Conservation (phyloP, 30 jellyfish, hydroid and myxozoan species). For the Aurelia sp. region DNA sequence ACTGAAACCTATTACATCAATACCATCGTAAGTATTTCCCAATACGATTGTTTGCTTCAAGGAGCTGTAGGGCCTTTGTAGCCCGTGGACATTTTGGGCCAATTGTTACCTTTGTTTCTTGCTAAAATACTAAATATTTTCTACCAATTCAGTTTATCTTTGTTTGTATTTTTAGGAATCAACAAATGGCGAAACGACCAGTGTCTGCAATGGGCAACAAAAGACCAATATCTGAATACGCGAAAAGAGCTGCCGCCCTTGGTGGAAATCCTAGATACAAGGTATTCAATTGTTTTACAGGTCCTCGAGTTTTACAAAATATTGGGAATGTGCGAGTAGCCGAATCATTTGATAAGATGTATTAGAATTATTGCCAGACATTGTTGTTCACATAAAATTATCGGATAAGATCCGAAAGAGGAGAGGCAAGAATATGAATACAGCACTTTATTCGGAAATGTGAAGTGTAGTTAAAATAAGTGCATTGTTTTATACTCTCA, state of each 20-base stretch:
- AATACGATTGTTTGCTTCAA: background rate
- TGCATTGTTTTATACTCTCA: too few relatives aligned
- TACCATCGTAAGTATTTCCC: constrained; percentile 64
- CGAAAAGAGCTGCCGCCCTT: constrained; percentile 91
- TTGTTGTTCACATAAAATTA: too few relatives aligned
- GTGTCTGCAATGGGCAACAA: constrained; percentile 98
- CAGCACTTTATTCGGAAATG: too few relatives aligned
- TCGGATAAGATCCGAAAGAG: too few relatives aligned
- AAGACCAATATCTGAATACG: constrained; percentile 94
- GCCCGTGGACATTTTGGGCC: background rate
- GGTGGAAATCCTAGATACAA: constrained; percentile 98
- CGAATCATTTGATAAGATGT: too few relatives aligned
- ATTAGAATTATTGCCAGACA: too few relatives aligned
- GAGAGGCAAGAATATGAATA: too few relatives aligned
- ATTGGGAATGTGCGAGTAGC: too few relatives aligned
- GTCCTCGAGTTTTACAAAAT: too few relatives aligned
- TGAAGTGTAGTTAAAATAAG: too few relatives aligned
- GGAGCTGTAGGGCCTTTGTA: background rate
- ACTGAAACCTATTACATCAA: constrained; percentile 76
- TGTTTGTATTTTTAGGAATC: constrained; percentile 49
- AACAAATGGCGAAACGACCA: constrained; percentile 98
- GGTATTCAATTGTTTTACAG: constrained; percentile 41
- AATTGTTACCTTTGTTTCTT: background rate
- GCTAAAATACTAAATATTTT: too few relatives aligned
- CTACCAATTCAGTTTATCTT: too few relatives aligned